Conservation (phyloP, 2,888 invertebrate species). For the Aspidiotus rigidus region DNA sequence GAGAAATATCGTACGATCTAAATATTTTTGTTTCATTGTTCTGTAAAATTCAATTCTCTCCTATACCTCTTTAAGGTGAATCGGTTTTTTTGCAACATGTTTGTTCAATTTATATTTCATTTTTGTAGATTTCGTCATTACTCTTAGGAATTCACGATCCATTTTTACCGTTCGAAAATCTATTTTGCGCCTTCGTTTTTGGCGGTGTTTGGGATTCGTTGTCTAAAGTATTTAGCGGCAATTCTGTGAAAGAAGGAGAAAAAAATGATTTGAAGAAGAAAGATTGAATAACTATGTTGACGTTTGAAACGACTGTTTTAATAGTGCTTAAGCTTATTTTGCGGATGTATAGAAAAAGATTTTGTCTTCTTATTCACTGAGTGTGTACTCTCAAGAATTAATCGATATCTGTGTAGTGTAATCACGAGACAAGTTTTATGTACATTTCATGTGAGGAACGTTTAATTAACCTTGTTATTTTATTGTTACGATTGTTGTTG, state of each 20-base stretch:
- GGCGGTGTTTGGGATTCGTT: slow-evolving; percentile 98
- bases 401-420: too few relatives aligned
- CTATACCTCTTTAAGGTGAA: background rate
- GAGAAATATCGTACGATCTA: too few relatives aligned
- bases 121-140: slow-evolving; percentile 73
- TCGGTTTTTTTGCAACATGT: background rate
- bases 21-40: background rate
- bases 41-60: background rate
- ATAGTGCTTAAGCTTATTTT: background rate
- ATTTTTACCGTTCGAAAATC: slow-evolving; percentile 96
- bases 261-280: slow-evolving; percentile 69
- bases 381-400: too few relatives aligned
- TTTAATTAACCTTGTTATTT: too few relatives aligned
- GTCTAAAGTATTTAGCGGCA: slow-evolving; percentile 74
- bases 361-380: too few relatives aligned
- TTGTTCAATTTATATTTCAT: slow-evolving; percentile 1
- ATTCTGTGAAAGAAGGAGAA: slow-evolving; percentile 69
- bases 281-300: slow-evolving; percentile 49
- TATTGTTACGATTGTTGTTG: too few relatives aligned
- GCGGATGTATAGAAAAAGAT: background rate
- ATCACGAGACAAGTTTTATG: too few relatives aligned
- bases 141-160: slow-evolving; percentile 96
- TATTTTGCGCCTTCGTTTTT: slow-evolving; percentile 91
- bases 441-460: too few relatives aligned
- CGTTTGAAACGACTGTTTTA: background rate